Evolutionary conservation across 2,797 vertebrate genomes (phyloP).

Genomic region (Tiaroga cobitis): DNA sequence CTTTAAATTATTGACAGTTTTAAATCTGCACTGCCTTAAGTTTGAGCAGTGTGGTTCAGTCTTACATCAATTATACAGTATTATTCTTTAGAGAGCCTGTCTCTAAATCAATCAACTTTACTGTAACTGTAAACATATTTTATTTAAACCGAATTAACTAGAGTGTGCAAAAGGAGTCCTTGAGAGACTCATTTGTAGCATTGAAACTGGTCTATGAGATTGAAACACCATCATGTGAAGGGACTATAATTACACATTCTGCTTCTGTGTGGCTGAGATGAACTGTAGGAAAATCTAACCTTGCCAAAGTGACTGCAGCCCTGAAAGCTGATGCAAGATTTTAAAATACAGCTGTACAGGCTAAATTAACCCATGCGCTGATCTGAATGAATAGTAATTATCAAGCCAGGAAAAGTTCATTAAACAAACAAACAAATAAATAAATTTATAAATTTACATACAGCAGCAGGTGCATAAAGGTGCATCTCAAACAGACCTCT

Average conservation of each 20-base stretch:
- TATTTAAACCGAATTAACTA: slow-evolving; percentile 17
- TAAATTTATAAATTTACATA: not conserved
- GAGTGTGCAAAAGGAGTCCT: not conserved
- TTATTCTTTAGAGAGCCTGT: slow-evolving; percentile 2
- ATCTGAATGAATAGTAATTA: slow-evolving; percentile 24
- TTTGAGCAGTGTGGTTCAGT: not conserved
- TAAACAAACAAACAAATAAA: not conserved
- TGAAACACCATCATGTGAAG: not conserved
- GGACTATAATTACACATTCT: not conserved
- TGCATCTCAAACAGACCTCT: not conserved
- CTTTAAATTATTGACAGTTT: slow-evolving; percentile 35
- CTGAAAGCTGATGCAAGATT: slow-evolving; percentile 10
- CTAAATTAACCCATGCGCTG: not conserved
- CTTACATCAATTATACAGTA: not conserved
- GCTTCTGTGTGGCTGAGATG: not conserved
- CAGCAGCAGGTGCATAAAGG: not conserved
- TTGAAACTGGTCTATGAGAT: not conserved
- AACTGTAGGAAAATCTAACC: slow-evolving; percentile 6
- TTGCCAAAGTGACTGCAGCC: not conserved
- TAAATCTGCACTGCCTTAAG: slow-evolving; percentile 11
- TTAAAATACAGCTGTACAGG: not conserved
- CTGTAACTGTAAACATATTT: slow-evolving; percentile 13
- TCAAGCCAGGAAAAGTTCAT: not conserved
- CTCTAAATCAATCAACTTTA: not conserved
- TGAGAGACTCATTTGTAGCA: not conserved